phyloP scores from a whole-genome alignment of 2,797 vertebrate genomes.

The Danio aesculapii region DNA sequence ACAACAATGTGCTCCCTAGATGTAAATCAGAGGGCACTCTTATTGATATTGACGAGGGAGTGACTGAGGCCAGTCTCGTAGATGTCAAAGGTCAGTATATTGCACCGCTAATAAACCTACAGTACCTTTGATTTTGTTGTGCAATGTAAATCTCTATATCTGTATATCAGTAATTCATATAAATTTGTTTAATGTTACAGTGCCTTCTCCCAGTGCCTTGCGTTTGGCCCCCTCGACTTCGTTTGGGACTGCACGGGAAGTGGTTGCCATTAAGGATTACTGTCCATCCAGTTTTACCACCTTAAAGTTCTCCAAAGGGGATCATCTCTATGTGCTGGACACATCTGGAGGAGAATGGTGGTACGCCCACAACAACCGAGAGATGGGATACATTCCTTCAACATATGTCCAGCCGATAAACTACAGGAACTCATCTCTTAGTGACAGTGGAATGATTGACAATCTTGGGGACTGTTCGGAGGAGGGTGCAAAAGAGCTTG shows the following conservation, averaged over 20 bases:
- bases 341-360: conserved; percentile 96
- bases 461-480: conserved; percentile 86
- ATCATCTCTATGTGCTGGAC: conserved; percentile 94
- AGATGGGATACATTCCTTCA: conserved; percentile 98
- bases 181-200: conserved; percentile 71
- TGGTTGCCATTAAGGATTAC: conserved; percentile 95
- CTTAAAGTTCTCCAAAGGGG: conserved; percentile 93
- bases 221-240: conserved; percentile 84
- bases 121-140: conserved; percentile 47
- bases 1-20: conserved; percentile 86
- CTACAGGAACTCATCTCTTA: conserved; percentile 88
- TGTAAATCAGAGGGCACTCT: conserved; percentile 95
- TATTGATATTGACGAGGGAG: conserved; percentile 87
- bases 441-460: conserved; percentile 95
- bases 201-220: conserved; percentile 98
- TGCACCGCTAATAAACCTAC: neutral
- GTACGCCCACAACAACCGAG: conserved; percentile 97
- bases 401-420: conserved; percentile 90
- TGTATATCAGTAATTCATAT: conserved; percentile 27
- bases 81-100: conserved; percentile 91
- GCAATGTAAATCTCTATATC: conserved; percentile 59
- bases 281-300: conserved; percentile 95
- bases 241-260: conserved; percentile 90
- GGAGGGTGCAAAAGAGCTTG: conserved; percentile 85
- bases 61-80: conserved; percentile 81